A percentile compares a stretch with the other conserved stretches of the same genome.
These are phyloP conservation scores for Carassius auratus DNA, from an alignment of 2,113 vertebrate genomes.

Conservation along the genomic window DNA sequence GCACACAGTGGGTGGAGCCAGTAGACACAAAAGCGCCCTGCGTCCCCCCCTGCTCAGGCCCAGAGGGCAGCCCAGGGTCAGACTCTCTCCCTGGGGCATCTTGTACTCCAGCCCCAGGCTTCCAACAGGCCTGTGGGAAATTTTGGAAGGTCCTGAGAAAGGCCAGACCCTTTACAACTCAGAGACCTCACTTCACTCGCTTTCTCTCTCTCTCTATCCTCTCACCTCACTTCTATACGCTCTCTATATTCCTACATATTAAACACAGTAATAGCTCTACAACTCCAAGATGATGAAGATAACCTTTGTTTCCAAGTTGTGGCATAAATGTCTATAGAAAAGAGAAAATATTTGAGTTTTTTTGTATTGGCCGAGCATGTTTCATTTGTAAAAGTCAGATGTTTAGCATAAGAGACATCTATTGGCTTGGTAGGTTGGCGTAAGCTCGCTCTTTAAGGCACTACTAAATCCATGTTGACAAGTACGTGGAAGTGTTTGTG, in stretches of 20 bases:
- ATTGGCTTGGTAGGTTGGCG: background rate
- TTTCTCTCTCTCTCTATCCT: background rate
- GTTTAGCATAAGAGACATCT: background rate
- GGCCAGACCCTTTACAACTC: conserved; percentile 30
- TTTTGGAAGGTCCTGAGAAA: conserved; percentile 61
- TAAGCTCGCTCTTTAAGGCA: background rate
- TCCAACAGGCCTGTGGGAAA: conserved; percentile 46
- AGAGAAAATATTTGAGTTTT: background rate
- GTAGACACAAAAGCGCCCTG: conserved; percentile 35
- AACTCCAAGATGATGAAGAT: background rate
- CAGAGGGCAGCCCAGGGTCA: conserved; percentile 51
- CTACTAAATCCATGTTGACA: background rate
- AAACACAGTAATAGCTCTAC: background rate
- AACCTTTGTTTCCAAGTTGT: too few species aligned
- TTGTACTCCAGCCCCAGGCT: conserved; percentile 44
- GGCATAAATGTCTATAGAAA: background rate
- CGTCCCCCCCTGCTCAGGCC: background rate
- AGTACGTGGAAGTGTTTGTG: conserved; percentile 9
- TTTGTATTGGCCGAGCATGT: background rate
- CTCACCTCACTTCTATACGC: conserved; percentile 36
- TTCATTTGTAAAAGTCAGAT: background rate
- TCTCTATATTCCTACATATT: background rate
- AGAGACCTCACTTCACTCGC: conserved; percentile 32
- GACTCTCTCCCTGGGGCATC: conserved; percentile 45
- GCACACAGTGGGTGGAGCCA: background rate